Percentiles rank a stretch among this genome's conserved stretches.
These are phyloP conservation scores for Margarornis squamiger DNA, from an alignment of 2,797 vertebrate species.

Conservation along the genomic window DNA sequence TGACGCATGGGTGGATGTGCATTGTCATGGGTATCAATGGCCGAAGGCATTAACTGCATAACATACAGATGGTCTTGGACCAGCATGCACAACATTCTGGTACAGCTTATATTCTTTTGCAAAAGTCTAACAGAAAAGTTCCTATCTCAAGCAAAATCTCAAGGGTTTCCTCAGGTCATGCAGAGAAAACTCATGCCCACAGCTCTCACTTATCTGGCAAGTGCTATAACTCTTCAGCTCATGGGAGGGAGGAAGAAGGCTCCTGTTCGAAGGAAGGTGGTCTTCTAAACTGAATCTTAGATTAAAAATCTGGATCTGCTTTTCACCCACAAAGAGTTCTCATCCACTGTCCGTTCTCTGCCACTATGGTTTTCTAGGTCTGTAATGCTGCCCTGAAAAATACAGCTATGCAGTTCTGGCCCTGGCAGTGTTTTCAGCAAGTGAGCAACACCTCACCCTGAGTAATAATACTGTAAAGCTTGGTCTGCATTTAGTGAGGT, in stretches of 20 bases:
- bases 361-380: background rate
- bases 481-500: background rate
- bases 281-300: background rate
- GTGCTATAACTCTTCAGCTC: background rate
- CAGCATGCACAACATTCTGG: background rate
- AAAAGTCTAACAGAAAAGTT: background rate
- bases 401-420: background rate
- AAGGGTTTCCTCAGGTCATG: background rate
- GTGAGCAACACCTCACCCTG: background rate
- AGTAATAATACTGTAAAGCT: background rate
- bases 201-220: background rate
- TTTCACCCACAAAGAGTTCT: background rate
- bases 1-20: background rate
- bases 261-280: background rate
- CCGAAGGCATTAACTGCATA: background rate
- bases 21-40: fast-evolving
- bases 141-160: background rate
- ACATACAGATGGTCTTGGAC: background rate
- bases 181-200: background rate
- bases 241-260: background rate
- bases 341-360: background rate
- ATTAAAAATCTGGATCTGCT: background rate
- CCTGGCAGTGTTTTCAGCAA: background rate
- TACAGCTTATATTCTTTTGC: background rate
- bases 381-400: background rate